These are phyloP conservation scores for Gambusia affinis DNA, from an alignment of 2,113 vertebrate genomes.

Conservation along the genomic window DNA sequence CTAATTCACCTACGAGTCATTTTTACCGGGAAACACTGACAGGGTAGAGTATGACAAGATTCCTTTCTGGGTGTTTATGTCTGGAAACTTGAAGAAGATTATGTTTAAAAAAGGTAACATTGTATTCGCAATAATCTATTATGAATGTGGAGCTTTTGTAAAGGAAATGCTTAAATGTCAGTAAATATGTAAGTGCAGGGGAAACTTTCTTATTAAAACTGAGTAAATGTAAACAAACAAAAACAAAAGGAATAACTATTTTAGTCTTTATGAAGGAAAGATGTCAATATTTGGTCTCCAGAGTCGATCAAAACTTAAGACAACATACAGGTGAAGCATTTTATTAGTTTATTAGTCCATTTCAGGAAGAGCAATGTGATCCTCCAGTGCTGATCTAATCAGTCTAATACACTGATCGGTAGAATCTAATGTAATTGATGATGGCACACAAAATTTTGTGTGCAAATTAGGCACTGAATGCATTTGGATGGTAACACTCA, in stretches of 20 bases:
- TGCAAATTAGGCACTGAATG: too few relatives aligned
- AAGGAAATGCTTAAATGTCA: neutral
- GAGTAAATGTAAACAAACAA: neutral
- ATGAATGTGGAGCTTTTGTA: neutral
- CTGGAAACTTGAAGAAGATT: slow-evolving; percentile 4
- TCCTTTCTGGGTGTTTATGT: slow-evolving; percentile 8
- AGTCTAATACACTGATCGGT: too few relatives aligned
- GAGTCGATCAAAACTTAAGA: neutral
- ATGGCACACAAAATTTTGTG: too few relatives aligned
- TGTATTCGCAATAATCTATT: neutral
- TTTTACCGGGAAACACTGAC: slow-evolving; percentile 39
- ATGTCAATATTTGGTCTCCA: too few relatives aligned
- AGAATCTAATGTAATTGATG: too few relatives aligned
- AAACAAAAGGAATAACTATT: neutral
- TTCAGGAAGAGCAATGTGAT: too few relatives aligned
- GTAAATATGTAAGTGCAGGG: too few relatives aligned
- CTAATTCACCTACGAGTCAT: slow-evolving; percentile 32
- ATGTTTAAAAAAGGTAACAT: neutral
- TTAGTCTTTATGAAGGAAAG: neutral
- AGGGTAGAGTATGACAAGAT: slow-evolving; percentile 15
- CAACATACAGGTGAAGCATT: neutral
- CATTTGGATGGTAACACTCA: too few relatives aligned
- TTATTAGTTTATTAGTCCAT: neutral
- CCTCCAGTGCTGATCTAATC: too few relatives aligned
- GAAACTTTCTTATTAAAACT: neutral